These are phyloP conservation scores for Achroia grisella DNA, from an alignment of 1,140 invertebrate species.

Conservation along the genomic window DNA sequence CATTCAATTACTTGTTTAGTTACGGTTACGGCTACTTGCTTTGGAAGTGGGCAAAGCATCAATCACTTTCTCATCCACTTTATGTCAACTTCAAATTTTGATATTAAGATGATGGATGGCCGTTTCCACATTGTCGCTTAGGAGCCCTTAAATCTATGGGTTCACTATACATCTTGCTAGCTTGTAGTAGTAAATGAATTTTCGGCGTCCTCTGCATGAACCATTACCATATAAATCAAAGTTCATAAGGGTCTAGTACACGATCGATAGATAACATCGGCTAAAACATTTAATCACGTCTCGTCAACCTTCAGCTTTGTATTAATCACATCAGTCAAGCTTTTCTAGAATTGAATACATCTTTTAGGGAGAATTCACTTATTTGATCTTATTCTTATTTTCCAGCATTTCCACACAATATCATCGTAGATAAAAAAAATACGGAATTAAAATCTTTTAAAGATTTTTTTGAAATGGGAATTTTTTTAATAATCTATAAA, in stretches of 20 bases:
- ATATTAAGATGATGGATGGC: slow-evolving; percentile 57
- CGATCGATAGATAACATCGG: too few relatives aligned
- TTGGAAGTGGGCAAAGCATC: slow-evolving; percentile 42
- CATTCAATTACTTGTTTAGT: slow-evolving; percentile 26
- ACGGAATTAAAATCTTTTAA: too few relatives aligned
- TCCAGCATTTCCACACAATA: too few relatives aligned
- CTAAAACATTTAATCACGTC: too few relatives aligned
- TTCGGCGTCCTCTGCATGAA: slow-evolving; percentile 1
- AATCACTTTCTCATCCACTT: slow-evolving; percentile 65
- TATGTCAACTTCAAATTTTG: slow-evolving; percentile 65
- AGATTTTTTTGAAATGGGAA: too few relatives aligned
- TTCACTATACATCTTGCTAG: not conserved
- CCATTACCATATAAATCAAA: slow-evolving; percentile 47
- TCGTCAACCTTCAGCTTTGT: too few relatives aligned
- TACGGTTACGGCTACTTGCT: slow-evolving; percentile 30
- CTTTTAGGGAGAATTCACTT: too few relatives aligned
- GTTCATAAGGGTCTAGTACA: slow-evolving; percentile 27
- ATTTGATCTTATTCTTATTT: too few relatives aligned
- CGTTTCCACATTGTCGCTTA: slow-evolving; percentile 23
- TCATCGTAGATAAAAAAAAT: too few relatives aligned
- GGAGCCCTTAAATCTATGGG: slow-evolving; percentile 9
- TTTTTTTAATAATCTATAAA: too few relatives aligned
- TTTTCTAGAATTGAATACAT: too few relatives aligned
- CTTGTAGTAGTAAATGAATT: slow-evolving; percentile 3
- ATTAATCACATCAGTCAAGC: too few relatives aligned